Conservation (phyloP, 2,113 vertebrate genomes). For the Sprattus sprattus region DNA sequence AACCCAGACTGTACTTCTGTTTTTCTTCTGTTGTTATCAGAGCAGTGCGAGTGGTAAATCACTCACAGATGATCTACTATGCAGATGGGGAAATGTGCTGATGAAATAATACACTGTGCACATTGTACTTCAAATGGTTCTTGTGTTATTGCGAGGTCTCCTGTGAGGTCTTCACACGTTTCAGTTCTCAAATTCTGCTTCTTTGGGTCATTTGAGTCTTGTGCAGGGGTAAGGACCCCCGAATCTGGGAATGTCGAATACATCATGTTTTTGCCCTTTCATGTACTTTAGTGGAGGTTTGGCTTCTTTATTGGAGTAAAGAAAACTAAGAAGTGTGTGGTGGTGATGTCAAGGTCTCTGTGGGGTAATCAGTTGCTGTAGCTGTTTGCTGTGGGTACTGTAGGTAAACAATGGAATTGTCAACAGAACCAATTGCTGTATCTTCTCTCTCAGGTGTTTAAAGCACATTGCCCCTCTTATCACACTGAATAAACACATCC, state of each 20-base stretch:
- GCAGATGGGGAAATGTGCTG: not conserved
- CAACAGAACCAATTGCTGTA: not conserved
- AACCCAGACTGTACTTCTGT: slow-evolving; percentile 3
- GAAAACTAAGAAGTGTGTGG: not conserved
- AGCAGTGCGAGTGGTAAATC: not conserved
- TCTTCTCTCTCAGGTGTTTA: not conserved
- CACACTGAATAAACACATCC: not conserved
- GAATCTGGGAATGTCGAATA: not conserved
- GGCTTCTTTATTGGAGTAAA: not conserved
- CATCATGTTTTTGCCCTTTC: not conserved
- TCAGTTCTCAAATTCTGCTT: not conserved
- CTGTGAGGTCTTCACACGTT: not conserved
- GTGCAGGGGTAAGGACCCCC: not conserved
- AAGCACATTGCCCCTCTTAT: not conserved
- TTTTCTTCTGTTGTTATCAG: slow-evolving; percentile 8
- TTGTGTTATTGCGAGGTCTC: not conserved
- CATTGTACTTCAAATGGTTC: not conserved
- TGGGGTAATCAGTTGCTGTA: not conserved
- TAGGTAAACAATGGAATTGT: not conserved
- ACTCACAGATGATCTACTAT: not conserved
- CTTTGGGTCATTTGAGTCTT: not conserved
- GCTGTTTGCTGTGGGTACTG: not conserved
- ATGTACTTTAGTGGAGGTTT: not conserved
- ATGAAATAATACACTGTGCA: not conserved
- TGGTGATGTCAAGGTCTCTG: not conserved